These are phyloP conservation scores for Recurvirostra avosetta DNA, from an alignment of 2,113 vertebrate species.

Conservation along the genomic window DNA sequence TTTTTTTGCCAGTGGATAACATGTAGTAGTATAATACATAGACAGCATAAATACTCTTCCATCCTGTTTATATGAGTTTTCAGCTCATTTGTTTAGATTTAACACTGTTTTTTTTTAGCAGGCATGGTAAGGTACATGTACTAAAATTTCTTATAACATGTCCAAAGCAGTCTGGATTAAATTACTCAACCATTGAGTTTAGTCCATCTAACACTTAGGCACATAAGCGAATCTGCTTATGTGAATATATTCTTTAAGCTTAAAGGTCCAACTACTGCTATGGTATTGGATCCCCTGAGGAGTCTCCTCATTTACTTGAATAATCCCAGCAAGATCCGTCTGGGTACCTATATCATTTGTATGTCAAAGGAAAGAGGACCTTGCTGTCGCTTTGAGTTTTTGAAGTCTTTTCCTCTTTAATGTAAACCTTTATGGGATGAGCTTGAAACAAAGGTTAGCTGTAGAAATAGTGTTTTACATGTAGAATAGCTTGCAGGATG, in stretches of 20 bases:
- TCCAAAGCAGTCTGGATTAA: background rate
- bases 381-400: background rate
- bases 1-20: background rate
- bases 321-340: background rate
- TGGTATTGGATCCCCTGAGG: background rate
- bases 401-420: background rate
- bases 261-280: background rate
- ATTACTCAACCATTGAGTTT: background rate
- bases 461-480: background rate
- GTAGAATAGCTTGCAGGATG: background rate
- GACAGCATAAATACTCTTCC: background rate
- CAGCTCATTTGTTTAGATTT: background rate
- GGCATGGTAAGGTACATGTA: background rate
- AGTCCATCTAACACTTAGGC: background rate
- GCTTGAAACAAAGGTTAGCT: background rate
- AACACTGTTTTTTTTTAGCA: background rate
- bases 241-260: background rate
- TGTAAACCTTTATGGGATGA: background rate
- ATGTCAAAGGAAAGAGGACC: background rate
- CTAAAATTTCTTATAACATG: background rate
- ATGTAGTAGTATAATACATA: background rate
- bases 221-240: background rate
- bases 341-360: background rate
- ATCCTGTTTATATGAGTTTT: background rate
- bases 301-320: background rate